A percentile compares a stretch with the other conserved stretches of the same genome.
phyloP scores from a whole-genome alignment of 2,888 invertebrate species.

The Globia sparganii region DNA sequence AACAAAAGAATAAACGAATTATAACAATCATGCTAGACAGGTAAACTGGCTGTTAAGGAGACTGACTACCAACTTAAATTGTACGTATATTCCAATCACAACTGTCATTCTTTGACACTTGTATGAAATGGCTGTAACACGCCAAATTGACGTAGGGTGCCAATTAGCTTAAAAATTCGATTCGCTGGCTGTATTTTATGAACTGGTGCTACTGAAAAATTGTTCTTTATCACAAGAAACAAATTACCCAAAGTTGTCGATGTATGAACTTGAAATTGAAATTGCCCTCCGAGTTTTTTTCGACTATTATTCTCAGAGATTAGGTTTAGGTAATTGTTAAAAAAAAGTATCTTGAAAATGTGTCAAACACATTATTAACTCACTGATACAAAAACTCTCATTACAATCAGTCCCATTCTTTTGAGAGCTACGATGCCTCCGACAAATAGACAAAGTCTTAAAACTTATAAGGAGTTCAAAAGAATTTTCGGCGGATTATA shows the following conservation, averaged over 20 bases:
- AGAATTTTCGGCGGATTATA: neutral
- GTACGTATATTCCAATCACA: no score
- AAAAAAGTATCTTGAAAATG: neutral
- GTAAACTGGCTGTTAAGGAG: no score
- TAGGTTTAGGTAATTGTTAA: neutral
- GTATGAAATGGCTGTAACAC: no score
- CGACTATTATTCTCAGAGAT: neutral
- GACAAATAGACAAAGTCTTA: neutral
- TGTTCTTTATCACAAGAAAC: neutral
- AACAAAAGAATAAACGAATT: no score
- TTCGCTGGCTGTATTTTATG: no score
- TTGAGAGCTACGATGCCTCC: neutral
- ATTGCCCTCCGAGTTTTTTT: neutral
- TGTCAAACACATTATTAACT: neutral
- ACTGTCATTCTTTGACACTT: no score
- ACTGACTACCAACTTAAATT: no score
- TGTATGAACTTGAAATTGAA: neutral
- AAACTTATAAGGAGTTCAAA: constrained; percentile 5
- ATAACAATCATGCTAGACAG: no score
- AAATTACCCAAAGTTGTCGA: neutral
- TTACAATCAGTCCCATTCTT: neutral
- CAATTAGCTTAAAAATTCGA: no score
- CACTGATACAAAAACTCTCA: neutral
- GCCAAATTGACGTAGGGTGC: no score
- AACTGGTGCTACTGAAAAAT: no score